Conservation (phyloP, 2,888 invertebrate species). For the Ophion slaviceki region DNA sequence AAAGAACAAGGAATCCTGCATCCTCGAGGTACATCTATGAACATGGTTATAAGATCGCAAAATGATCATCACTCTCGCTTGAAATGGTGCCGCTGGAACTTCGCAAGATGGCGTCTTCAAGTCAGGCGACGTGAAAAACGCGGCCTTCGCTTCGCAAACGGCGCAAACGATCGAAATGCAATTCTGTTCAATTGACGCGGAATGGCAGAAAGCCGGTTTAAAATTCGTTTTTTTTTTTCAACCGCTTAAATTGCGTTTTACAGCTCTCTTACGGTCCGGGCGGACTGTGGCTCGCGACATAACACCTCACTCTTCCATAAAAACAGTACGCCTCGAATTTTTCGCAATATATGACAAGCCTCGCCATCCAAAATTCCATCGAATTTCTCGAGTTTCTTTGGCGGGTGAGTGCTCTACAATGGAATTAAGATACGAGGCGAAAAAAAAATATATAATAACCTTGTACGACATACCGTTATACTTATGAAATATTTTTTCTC, state of each 20-base stretch:
- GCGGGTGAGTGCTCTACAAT: slow-evolving; percentile 12
- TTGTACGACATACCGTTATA: neutral
- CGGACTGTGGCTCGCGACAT: neutral
- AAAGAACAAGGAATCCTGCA: too few species aligned
- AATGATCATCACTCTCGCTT: neutral
- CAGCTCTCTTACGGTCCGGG: neutral
- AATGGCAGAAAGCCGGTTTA: neutral
- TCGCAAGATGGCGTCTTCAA: neutral
- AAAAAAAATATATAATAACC: neutral
- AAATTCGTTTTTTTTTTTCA: too few species aligned
- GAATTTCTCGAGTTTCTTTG: slow-evolving; percentile 23
- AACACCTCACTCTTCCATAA: neutral
- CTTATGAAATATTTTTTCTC: slow-evolving; percentile 12
- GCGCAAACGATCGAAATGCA: neutral
- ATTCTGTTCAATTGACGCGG: neutral
- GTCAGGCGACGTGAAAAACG: neutral
- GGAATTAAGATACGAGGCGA: slow-evolving; percentile 7
- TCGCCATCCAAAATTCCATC: slow-evolving; percentile 5
- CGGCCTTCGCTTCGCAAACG: neutral
- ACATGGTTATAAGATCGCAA: neutral
- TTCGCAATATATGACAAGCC: neutral
- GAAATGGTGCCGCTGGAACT: neutral
- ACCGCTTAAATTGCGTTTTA: neutral
- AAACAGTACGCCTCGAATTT: neutral
- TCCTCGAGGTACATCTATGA: too few species aligned